These are phyloP conservation scores for Yponomeuta malinellus DNA, from an alignment of 2,888 invertebrate species.

Conservation along the genomic window DNA sequence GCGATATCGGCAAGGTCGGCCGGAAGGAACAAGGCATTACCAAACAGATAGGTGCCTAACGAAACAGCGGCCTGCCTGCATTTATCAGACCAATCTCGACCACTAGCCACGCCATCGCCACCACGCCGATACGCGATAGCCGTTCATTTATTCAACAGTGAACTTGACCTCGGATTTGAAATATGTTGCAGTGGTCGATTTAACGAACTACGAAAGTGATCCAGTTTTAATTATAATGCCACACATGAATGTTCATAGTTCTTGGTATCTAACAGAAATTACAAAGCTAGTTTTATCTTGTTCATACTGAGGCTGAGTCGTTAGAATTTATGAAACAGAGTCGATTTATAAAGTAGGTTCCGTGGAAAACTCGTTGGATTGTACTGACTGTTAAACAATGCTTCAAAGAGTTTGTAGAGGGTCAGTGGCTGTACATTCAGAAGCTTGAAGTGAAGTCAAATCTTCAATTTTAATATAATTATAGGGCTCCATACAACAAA, in stretches of 20 bases:
- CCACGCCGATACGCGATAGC: conserved; percentile 39
- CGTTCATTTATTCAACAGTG: conserved; percentile 27
- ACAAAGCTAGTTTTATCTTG: background rate
- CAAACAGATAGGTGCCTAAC: conserved; percentile 53
- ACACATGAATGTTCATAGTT: background rate
- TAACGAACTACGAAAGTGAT: background rate
- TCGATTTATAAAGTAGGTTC: too few relatives aligned
- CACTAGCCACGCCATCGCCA: conserved; percentile 31
- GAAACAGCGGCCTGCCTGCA: conserved; percentile 41
- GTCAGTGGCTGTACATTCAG: too few relatives aligned
- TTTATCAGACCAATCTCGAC: conserved; percentile 55
- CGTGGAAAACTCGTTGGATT: too few relatives aligned
- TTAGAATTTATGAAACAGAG: background rate
- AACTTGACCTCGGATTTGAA: conserved; percentile 40
- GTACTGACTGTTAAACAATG: too few relatives aligned
- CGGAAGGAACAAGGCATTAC: conserved; percentile 63
- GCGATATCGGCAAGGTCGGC: conserved; percentile 53
- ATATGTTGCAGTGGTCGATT: background rate
- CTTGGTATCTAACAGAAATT: background rate
- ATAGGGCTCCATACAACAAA: too few relatives aligned
- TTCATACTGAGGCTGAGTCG: background rate
- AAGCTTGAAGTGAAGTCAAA: too few relatives aligned
- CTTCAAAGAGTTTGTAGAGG: too few relatives aligned
- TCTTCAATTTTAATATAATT: too few relatives aligned
- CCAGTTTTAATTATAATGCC: background rate